These are phyloP conservation scores for Argynnis bischoffii DNA, from an alignment of 2,888 invertebrate species.

Conservation along the genomic window DNA sequence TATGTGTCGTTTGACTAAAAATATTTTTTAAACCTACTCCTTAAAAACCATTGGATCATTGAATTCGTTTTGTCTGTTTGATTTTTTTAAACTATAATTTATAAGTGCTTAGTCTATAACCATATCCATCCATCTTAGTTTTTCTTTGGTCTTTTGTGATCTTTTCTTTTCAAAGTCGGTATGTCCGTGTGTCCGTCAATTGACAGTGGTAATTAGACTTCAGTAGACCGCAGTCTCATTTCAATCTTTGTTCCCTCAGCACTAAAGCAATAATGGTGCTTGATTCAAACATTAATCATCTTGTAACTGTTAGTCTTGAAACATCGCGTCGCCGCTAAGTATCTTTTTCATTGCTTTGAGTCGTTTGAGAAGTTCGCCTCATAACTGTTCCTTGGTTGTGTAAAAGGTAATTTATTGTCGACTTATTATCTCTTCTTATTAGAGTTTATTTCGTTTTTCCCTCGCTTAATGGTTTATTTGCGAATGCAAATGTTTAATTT, in stretches of 20 bases:
- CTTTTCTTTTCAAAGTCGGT: slow-evolving; percentile 41
- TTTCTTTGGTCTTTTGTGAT: slow-evolving; percentile 37
- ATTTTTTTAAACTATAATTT: no score
- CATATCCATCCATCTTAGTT: no score
- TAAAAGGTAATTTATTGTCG: slow-evolving; percentile 41
- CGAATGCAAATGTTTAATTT: not conserved
- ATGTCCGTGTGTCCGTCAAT: slow-evolving; percentile 41
- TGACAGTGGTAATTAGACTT: slow-evolving; percentile 46
- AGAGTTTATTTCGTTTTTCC: slow-evolving; percentile 34
- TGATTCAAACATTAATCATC: slow-evolving; percentile 46
- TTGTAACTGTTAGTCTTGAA: slow-evolving; percentile 42
- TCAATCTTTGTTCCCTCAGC: slow-evolving; percentile 43
- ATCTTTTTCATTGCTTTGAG: slow-evolving; percentile 46
- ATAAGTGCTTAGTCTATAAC: no score
- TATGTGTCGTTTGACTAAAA: no score
- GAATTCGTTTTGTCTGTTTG: no score
- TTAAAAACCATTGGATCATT: no score
- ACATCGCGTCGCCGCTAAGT: slow-evolving; percentile 43
- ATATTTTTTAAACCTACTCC: no score
- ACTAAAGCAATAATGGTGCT: slow-evolving; percentile 39
- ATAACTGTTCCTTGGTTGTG: slow-evolving; percentile 43
- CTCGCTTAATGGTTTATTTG: slow-evolving; percentile 15
- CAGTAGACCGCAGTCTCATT: slow-evolving; percentile 37
- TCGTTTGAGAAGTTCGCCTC: slow-evolving; percentile 38
- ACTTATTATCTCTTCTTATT: slow-evolving; percentile 34